Percentiles rank a stretch among this genome's conserved stretches.
These are phyloP conservation scores for Polydrusus cervinus DNA, from an alignment of 2,888 invertebrate genomes.

Conservation along the genomic window DNA sequence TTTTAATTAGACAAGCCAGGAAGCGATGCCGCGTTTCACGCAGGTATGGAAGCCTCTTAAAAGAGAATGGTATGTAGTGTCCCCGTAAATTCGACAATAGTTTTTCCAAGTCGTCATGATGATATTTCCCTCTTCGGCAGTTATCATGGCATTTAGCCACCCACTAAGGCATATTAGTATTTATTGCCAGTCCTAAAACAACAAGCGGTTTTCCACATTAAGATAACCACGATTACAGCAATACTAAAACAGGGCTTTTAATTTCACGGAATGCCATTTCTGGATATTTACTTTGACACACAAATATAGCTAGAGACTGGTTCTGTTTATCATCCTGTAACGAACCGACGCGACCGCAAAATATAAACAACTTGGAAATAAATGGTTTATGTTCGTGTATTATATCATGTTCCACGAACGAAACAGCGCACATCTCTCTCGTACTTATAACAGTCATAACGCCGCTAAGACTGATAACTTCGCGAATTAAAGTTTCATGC, in stretches of 20 bases:
- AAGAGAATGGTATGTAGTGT: too few species aligned
- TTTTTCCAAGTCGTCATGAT: neutral
- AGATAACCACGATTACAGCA: constrained; percentile 38
- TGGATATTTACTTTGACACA: constrained; percentile 49
- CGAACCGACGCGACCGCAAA: constrained; percentile 47
- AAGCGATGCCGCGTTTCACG: too few species aligned
- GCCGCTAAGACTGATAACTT: constrained; percentile 53
- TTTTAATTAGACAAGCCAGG: too few species aligned
- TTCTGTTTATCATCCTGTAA: constrained; percentile 51
- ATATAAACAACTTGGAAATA: constrained; percentile 54
- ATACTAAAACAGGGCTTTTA: constrained; percentile 37
- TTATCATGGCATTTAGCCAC: constrained; percentile 4
- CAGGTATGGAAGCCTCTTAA: too few species aligned
- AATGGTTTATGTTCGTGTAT: constrained; percentile 53
- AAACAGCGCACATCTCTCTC: constrained; percentile 40
- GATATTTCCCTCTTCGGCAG: constrained; percentile 41
- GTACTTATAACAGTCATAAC: too few species aligned
- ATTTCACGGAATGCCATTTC: constrained; percentile 41
- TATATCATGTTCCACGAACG: constrained; percentile 47
- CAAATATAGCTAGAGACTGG: constrained; percentile 35
- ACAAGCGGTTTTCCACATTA: constrained; percentile 13
- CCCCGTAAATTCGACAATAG: neutral
- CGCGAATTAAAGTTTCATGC: constrained; percentile 48
- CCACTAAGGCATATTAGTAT: neutral
- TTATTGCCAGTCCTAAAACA: constrained; percentile 23